These are phyloP conservation scores for Tinamus major DNA, from an alignment of 2,797 vertebrate species.

Conservation along the genomic window DNA sequence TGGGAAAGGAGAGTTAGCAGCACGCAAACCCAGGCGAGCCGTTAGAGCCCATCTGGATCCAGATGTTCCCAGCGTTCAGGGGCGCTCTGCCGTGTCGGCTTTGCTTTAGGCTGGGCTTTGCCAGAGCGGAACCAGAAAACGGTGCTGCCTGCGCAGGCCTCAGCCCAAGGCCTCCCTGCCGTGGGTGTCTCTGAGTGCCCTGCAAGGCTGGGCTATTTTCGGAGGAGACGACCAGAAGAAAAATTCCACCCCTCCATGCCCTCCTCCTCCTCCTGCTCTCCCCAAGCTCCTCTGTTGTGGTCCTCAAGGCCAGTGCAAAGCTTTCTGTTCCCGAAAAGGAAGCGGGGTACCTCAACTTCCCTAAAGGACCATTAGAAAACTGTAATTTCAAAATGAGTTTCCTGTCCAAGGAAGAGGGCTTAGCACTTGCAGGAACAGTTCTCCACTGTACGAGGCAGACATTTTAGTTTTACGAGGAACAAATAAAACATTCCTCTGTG, in stretches of 20 bases:
- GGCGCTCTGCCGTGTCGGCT: background rate
- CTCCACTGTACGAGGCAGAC: constrained; percentile 46
- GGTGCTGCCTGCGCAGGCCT: background rate
- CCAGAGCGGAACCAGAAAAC: background rate
- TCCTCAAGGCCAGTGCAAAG: constrained; percentile 11
- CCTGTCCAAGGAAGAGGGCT: constrained; percentile 64
- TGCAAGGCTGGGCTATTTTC: background rate
- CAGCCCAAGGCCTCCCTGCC: background rate
- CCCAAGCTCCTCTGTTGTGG: constrained; percentile 30
- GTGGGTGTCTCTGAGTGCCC: background rate
- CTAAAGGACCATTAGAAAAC: constrained; percentile 72
- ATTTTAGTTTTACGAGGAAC: constrained; percentile 67
- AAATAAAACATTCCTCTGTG: constrained; percentile 71
- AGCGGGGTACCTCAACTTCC: constrained; percentile 66
- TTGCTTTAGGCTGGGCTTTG: background rate
- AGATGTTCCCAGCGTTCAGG: background rate
- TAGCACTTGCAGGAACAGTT: constrained; percentile 63
- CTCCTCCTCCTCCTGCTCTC: constrained; percentile 6
- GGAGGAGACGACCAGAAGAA: constrained; percentile 3
- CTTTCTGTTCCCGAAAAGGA: constrained; percentile 39
- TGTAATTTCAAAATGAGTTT: constrained; percentile 66
- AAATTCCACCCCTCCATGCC: background rate
- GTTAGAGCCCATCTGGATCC: background rate
- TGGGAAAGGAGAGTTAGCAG: background rate
- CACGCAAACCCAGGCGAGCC: background rate